Evolutionary conservation across 2,797 vertebrate genomes (phyloP).

Genomic region (Tinamus major): DNA sequence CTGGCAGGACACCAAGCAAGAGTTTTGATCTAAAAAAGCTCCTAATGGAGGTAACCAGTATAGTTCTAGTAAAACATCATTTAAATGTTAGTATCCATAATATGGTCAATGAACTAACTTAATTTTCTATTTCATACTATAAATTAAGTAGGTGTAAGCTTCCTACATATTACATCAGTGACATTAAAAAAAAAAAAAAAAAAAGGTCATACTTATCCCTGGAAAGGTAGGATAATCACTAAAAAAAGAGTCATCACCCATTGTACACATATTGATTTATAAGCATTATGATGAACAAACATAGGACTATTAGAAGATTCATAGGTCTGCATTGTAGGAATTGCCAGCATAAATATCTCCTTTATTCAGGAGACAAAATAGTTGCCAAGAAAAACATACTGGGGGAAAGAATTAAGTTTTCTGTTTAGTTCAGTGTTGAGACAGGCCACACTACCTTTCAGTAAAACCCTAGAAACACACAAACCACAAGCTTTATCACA

Average conservation of each 20-base stretch:
- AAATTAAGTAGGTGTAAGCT: not conserved
- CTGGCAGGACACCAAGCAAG: not conserved
- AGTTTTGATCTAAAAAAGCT: not conserved
- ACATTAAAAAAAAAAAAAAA: not conserved
- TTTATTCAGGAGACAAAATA: not conserved
- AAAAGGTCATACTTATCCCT: not conserved
- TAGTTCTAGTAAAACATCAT: not conserved
- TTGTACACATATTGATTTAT: accelerated
- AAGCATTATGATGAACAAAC: not conserved
- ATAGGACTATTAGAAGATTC: not conserved
- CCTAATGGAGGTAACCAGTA: not conserved
- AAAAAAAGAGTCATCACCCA: not conserved
- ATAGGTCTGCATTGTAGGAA: not conserved
- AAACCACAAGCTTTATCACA: not conserved
- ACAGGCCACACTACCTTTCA: not conserved
- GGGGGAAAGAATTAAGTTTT: not conserved
- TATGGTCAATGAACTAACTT: not conserved
- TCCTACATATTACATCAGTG: not conserved
- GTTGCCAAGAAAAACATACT: not conserved
- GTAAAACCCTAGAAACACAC: not conserved
- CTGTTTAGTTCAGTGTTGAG: not conserved
- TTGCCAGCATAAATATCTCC: not conserved
- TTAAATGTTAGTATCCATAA: not conserved
- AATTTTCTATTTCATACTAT: not conserved
- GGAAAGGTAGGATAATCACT: not conserved